Conservation (phyloP, 2,113 vertebrate genomes). For the Trochalopteron elliotii region DNA sequence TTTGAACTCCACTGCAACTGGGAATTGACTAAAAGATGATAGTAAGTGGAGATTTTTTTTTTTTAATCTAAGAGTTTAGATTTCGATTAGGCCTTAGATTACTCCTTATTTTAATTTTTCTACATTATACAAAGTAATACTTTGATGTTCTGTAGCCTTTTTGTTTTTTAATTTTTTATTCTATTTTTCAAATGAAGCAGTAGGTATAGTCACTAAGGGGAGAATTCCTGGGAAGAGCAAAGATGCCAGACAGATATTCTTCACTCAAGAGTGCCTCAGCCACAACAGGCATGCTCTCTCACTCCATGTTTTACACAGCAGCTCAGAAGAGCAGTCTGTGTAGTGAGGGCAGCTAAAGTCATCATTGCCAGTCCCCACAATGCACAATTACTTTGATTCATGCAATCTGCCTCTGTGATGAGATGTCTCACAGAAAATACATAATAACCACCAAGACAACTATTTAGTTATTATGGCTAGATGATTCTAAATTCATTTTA, state of each 20-base stretch:
- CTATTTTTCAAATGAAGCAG: neutral
- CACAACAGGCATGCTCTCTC: neutral
- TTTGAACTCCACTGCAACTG: neutral
- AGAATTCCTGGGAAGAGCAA: neutral
- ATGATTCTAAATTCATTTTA: neutral
- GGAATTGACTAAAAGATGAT: neutral
- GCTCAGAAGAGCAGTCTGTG: neutral
- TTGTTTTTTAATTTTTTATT: neutral
- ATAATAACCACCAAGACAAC: slow-evolving; percentile 8
- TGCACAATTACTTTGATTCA: neutral
- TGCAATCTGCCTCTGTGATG: neutral
- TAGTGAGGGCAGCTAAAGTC: neutral
- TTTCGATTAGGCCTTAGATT: neutral
- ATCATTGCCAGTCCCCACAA: neutral
- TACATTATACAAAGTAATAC: neutral
- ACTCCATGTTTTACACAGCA: neutral
- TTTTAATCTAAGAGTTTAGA: neutral
- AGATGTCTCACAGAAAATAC: neutral
- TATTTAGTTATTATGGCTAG: slow-evolving; percentile 14
- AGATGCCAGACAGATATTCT: neutral
- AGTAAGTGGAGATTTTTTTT: neutral
- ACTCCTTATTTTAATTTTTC: neutral
- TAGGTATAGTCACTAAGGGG: neutral
- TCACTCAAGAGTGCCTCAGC: neutral
- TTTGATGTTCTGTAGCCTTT: neutral